Percentiles rank a stretch among this genome's conserved stretches.
These are phyloP conservation scores for Drosophila willistoni DNA, from an alignment of 1,140 invertebrate genomes.

Conservation along the genomic window DNA sequence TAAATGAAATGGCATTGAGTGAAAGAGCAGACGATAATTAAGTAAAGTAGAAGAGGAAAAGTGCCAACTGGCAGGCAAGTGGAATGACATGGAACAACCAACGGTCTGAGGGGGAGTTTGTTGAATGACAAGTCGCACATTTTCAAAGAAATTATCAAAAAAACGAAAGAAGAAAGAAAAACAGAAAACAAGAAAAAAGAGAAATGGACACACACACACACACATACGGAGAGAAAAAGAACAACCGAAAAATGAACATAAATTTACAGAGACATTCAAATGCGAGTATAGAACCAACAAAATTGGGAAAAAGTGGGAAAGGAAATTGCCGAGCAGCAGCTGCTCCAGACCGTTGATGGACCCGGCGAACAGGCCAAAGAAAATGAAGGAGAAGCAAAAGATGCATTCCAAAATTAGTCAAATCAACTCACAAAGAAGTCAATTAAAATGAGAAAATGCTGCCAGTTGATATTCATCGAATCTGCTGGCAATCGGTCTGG, in stretches of 20 bases:
- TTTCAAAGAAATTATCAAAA: constrained; percentile 77
- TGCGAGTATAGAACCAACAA: constrained; percentile 41
- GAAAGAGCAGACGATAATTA: constrained; percentile 67
- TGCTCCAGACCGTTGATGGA: constrained; percentile 32
- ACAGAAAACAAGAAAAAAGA: constrained; percentile 13
- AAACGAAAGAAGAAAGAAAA: constrained; percentile 31
- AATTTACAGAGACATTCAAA: constrained; percentile 54
- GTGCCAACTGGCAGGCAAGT: constrained; percentile 51
- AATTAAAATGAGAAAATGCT: constrained; percentile 70
- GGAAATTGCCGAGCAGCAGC: constrained; percentile 48
- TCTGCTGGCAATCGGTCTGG: constrained; percentile 12
- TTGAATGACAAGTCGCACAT: constrained; percentile 79
- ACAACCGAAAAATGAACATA: constrained; percentile 70
- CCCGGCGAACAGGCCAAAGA: constrained; percentile 3
- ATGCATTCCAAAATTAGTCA: constrained; percentile 71
- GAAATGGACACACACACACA: constrained; percentile 38
- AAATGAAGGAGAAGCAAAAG: constrained; percentile 52
- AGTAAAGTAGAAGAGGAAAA: constrained; percentile 46
- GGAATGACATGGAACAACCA: constrained; percentile 54
- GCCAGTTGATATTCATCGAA: constrained; percentile 28
- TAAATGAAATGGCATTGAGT: constrained; percentile 74
- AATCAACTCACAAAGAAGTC: constrained; percentile 53
- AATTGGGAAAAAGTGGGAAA: constrained; percentile 41
- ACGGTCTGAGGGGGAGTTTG: constrained; percentile 43
- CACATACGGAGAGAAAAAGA: constrained; percentile 4